Evolutionary conservation across 2,797 vertebrate genomes (phyloP), one percentile per base, ranked within the genome.

Genomic region (Triplophysa bombifrons): DNA sequence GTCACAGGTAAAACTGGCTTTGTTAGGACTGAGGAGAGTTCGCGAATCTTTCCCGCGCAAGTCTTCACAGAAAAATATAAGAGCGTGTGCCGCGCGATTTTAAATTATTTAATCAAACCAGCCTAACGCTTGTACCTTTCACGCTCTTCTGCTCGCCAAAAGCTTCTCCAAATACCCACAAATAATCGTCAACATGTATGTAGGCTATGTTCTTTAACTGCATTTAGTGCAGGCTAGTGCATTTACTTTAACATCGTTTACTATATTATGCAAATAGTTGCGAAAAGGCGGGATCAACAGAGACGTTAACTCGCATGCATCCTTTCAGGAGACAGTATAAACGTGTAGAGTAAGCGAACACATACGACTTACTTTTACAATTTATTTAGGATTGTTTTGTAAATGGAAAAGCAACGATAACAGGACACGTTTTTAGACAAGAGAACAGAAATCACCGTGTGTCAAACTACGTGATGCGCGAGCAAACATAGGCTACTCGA

Each of bases 31-130:
- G 53, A 69, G 68, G 55, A 69, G 38, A 63, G 65, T 80, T 76
- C 17, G 48, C 14, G 20, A 44, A 53, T 58, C 20, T 44, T 77
- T 77, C 73, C 17, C 72, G 41, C 72, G 34, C 53, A 58, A 70
- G 68, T 74, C 82, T 85, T 84, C 69, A 85, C 67, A n/a, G 58
- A 74, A 78, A 80, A 63, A 81, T 82, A 64, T 61, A 66, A 73
- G 66, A 30, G 30, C 58, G 55, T 66, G 79, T 80, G 75, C 70
- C 64, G 74, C 66, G 78, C 74, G 81, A 85, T 80, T 81, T 79
- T 92, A 70, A 92, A 93, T 91, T 80, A 90, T 90, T 90, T 81
- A 89, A 87, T 85, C 76, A 75, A 78, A 88, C 88, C 85, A 88
- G 88, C 86, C 66, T 87, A 76, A 84, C 82, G 64, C 75, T 63